Conservation (phyloP, 92 coral and sea anemone genomes). For the Montipora capitata region DNA sequence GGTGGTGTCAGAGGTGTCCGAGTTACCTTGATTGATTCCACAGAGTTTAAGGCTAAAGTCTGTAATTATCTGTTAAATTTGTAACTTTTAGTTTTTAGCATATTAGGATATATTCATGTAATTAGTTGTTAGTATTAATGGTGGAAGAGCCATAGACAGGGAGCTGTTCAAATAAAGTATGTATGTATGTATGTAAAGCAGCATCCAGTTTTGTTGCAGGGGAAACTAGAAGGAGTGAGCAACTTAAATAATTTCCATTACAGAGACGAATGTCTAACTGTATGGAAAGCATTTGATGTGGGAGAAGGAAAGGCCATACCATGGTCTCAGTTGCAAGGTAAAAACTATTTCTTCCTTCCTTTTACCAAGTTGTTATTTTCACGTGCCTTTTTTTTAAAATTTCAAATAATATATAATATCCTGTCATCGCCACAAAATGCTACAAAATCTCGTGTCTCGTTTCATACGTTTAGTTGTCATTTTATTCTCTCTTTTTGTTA, state of each 20-base stretch:
- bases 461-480: not conserved
- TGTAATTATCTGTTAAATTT: no score
- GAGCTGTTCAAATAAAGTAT: no score
- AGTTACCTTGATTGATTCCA: constrained; percentile 49
- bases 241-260: constrained; percentile 60
- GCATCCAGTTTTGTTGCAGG: constrained; percentile 8
- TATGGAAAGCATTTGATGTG: constrained; percentile 71
- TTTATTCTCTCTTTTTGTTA: not conserved
- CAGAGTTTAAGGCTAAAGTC: no score
- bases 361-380: not conserved
- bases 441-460: not conserved
- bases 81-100: no score
- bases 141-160: no score
- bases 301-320: constrained; percentile 68
- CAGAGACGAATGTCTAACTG: constrained; percentile 26
- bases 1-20: constrained; percentile 72
- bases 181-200: no score
- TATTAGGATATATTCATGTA: no score
- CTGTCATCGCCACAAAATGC: constrained; percentile 3
- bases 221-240: constrained; percentile 58
- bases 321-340: constrained; percentile 53
- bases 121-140: no score
- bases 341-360: constrained; percentile 1
- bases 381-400: not conserved
- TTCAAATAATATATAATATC: not conserved